Evolutionary conservation across 2,888 invertebrate genomes (phyloP).

Genomic region (Pollenia angustigena): DNA sequence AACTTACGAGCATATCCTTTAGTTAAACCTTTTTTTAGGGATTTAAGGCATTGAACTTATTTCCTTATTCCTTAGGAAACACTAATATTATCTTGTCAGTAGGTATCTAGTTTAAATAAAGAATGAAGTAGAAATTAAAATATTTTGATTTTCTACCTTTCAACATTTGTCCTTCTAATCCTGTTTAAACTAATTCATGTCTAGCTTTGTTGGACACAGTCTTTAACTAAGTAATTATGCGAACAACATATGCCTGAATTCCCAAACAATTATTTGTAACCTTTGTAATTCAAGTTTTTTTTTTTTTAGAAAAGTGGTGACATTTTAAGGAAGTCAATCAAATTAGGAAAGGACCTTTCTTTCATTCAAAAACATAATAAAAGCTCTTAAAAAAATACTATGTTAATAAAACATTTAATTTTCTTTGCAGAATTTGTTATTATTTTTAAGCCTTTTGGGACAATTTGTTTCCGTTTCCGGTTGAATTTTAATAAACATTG

Average conservation of each 20-base stretch:
- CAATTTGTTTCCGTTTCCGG: slow-evolving; percentile 46
- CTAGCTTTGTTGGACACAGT: neutral
- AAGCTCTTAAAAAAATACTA: neutral
- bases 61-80: too few relatives aligned
- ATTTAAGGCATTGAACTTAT: too few relatives aligned
- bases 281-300: neutral
- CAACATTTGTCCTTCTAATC: neutral
- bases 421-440: neutral
- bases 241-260: slow-evolving; percentile 44
- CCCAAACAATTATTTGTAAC: slow-evolving; percentile 51
- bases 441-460: neutral
- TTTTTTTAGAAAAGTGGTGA: neutral
- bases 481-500: slow-evolving; percentile 26
- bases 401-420: slow-evolving; percentile 30
- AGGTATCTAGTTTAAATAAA: too few relatives aligned
- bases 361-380: neutral
- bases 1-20: too few relatives aligned
- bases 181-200: neutral
- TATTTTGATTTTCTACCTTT: neutral
- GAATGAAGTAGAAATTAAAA: neutral
- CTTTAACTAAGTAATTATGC: slow-evolving; percentile 23
- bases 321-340: slow-evolving; percentile 45
- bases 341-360: neutral
- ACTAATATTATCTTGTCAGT: too few relatives aligned
- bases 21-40: too few relatives aligned